phyloP scores from a whole-genome alignment of 2,797 vertebrate species.

The Serranus cabrilla region DNA sequence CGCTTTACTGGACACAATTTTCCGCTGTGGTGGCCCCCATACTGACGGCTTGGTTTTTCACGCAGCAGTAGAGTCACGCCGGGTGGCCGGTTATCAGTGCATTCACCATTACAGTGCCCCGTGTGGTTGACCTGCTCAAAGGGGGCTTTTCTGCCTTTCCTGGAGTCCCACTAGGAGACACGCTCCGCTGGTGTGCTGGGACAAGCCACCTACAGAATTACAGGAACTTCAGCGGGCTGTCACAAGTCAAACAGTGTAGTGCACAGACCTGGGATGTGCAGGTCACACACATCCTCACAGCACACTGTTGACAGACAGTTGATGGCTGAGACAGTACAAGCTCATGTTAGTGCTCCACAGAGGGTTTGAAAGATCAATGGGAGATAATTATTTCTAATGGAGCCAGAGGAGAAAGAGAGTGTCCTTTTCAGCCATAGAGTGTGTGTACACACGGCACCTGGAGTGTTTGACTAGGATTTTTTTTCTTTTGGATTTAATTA shows the following conservation, averaged over 20 bases:
- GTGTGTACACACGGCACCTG: constrained; percentile 35
- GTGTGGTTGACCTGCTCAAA: constrained; percentile 66
- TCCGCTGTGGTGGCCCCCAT: constrained; percentile 73
- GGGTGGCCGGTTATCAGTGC: constrained; percentile 77
- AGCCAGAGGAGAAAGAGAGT: constrained; percentile 52
- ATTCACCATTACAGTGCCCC: constrained; percentile 62
- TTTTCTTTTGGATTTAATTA: constrained; percentile 35
- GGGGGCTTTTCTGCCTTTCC: constrained; percentile 58
- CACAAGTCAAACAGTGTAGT: constrained; percentile 49
- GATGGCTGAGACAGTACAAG: constrained; percentile 60
- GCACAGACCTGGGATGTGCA: constrained; percentile 46
- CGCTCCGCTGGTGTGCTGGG: constrained; percentile 51
- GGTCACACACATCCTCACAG: constrained; percentile 35
- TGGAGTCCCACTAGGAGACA: constrained; percentile 53
- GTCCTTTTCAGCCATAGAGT: constrained; percentile 42
- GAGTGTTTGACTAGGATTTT: constrained; percentile 21
- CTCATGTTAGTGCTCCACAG: constrained; percentile 55
- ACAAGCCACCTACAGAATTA: constrained; percentile 56
- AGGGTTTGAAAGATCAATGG: constrained; percentile 62
- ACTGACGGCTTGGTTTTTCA: constrained; percentile 77
- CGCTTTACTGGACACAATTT: constrained; percentile 88
- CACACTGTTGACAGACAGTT: constrained; percentile 57
- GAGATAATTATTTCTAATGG: constrained; percentile 80
- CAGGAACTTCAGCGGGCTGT: constrained; percentile 44
- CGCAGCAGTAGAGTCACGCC: constrained; percentile 63